A percentile compares a stretch with the other conserved stretches of the same genome.
phyloP scores from a whole-genome alignment of 2,888 invertebrate species.

The Embidobia sp. region DNA sequence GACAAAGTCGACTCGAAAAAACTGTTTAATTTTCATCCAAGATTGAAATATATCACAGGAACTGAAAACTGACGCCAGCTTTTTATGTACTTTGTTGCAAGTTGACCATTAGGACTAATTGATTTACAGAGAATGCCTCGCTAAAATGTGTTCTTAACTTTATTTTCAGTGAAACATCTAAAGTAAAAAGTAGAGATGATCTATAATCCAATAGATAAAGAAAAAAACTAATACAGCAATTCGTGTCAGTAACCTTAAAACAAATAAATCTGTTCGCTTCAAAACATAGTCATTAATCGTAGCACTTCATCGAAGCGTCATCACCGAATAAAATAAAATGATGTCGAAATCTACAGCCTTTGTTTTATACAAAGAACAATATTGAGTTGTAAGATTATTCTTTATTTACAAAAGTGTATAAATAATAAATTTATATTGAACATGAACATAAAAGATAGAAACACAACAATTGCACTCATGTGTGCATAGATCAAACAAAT shows the following conservation, averaged over 20 bases:
- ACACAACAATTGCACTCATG: neutral
- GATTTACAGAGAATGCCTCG: neutral
- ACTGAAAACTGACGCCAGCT: neutral
- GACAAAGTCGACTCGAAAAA: too few species aligned
- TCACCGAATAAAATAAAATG: too few species aligned
- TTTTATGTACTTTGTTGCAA: neutral
- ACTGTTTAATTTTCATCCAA: neutral
- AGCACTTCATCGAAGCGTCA: too few species aligned
- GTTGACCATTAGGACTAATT: neutral
- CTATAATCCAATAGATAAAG: neutral
- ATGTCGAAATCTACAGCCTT: too few species aligned
- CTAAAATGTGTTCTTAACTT: constrained; percentile 1
- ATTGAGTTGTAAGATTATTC: too few species aligned
- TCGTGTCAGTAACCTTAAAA: too few species aligned
- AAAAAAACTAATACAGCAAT: too few species aligned
- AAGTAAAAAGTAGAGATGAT: neutral
- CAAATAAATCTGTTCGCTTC: too few species aligned
- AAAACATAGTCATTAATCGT: too few species aligned
- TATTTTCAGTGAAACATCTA: neutral
- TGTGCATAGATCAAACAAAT: neutral
- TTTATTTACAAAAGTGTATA: neutral
- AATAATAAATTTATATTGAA: neutral
- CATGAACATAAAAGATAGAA: neutral
- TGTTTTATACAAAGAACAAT: too few species aligned
- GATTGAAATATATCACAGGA: neutral